Base-by-base conservation (phyloP, 2,113 vertebrate species). In the Cyanoliseus patagonus region DNA sequence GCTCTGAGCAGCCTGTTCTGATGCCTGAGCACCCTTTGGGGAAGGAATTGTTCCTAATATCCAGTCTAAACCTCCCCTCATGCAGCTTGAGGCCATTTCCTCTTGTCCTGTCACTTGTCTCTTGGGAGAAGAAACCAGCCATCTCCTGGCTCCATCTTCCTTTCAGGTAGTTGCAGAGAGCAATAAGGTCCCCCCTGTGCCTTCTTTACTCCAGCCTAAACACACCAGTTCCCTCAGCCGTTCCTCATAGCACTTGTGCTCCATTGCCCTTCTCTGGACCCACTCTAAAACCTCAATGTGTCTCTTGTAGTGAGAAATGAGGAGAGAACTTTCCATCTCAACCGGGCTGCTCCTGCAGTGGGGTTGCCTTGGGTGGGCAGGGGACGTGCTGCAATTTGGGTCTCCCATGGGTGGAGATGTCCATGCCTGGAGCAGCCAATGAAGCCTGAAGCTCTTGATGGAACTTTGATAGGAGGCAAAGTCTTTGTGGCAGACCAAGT, bases 401-500 rank as follows among this genome's bases (percentile, higher is more conserved):
- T 23, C 7, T 77, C 11, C 46, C 0, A 0, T 13, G 33, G 8
- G 12, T 77, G 52, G 44, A 42, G 49, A 14, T 47, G 53, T 11
- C 30, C 20, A 1, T 0, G 4, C 42, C 33, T 69, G 91, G 75
- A 83, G 74, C 8, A 33, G 35, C 63, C 5, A 3, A 30, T 41
- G 77, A 51, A 86, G 44, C 33, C 47, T 68, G 88, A 61, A 66
- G 63, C 19, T 51, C 81, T 86, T 1, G 2, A 44, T 17, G 67
- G 49, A 64, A 24, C 72, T 85, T 86, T 59, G 72, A 42, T 27
- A 55, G 41, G 73, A 55, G 57, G 52, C 64, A 85, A 49, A 15
- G 0, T 10, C 62, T 75, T 83, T 0, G 0, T 57, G 72, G 61
- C 61, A 61, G 47, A 25, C 55, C 0, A 0, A 47, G 19, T 23